Evolutionary conservation across 2,888 invertebrate species (phyloP), one percentile per base, ranked within the genome.

Genomic region (Lissocephala sabroskyi): DNA sequence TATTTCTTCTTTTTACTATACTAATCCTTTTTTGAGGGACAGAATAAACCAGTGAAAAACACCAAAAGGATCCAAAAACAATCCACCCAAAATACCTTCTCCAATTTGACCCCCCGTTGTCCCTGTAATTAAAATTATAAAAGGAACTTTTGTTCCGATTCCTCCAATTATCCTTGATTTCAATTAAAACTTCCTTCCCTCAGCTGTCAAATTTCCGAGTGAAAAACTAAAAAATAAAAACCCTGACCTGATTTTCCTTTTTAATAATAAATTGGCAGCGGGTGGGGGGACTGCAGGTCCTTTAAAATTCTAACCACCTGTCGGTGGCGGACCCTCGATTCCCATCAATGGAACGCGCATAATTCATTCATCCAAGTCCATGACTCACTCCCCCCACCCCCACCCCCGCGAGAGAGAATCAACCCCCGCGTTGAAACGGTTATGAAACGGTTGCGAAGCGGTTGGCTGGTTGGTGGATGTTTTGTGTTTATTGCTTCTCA

Each of bases 281-380:
- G 23, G 23, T 23, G 23, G 23, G 3, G n/a, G n/a, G n/a, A n/a
- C n/a, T n/a, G n/a, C n/a, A n/a, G n/a, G n/a, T n/a, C n/a, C n/a
- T n/a, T 13, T 19, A 13, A 1, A 40, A 14, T 18, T 14, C 1
- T 2, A 54, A 44, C 43, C 68, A 65, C 59, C 52, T 73, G 62
- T 52, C 28, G 4, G 30, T 16, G 14, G 9, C 11, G 1, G 0
- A 23, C 23, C 7, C 7, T 23, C 23, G 23, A 23, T 23, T 5
- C 23, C 23, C 23, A 23, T 23, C 23, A 3, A 23, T 23, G 3
- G 4, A 23, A 23, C 3, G 23, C 23, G 4, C 4, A 3, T 23
- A 16, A 33, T 33, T 13, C 13, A n/a, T 42, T 39, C 37, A 18
- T 37, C 14, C 19, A 37, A 35, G 10, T 33, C 6, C 5, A 30